A percentile compares a stretch with the other conserved stretches of the same genome.
phyloP scores from a whole-genome alignment of 2,113 vertebrate genomes.

The Leptocoma aspasia region DNA sequence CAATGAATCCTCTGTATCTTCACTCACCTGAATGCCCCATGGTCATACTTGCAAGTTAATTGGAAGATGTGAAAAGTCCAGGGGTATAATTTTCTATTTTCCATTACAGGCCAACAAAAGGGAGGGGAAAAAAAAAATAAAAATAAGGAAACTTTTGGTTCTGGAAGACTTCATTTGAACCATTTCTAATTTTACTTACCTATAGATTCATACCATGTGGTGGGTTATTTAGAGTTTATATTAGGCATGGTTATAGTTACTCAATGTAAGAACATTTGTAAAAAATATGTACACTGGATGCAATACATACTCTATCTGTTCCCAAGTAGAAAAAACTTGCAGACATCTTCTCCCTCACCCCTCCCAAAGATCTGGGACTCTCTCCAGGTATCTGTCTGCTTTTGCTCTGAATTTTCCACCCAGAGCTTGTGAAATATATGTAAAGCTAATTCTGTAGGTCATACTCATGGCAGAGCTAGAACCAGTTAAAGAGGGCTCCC shows the following conservation, averaged over 20 bases:
- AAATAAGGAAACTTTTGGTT: not conserved
- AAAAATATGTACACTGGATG: not conserved
- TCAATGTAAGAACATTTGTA: not conserved
- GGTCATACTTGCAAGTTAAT: not conserved
- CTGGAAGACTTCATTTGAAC: slow-evolving; percentile 2
- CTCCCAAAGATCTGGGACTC: not conserved
- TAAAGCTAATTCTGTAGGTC: not conserved
- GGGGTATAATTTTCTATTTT: not conserved
- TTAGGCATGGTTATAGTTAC: not conserved
- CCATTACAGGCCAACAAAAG: not conserved
- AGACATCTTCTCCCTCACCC: not conserved
- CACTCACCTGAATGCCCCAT: not conserved
- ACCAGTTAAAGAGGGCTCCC: not conserved
- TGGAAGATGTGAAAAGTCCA: not conserved
- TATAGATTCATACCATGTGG: slow-evolving; percentile 2
- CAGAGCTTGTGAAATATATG: not conserved
- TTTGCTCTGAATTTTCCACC: slow-evolving; percentile 31
- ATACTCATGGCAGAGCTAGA: not conserved
- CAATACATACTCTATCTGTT: not conserved
- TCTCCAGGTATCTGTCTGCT: slow-evolving; percentile 15
- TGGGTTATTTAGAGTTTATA: slow-evolving; percentile 1
- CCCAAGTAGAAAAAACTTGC: not conserved
- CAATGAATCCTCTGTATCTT: not conserved
- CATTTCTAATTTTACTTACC: slow-evolving; percentile 39
- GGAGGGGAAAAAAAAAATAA: accelerated